Percentiles rank a stretch among this genome's conserved stretches.
These are phyloP conservation scores for Oryctes rhinoceros DNA, from an alignment of 1,140 invertebrate species.

Conservation along the genomic window DNA sequence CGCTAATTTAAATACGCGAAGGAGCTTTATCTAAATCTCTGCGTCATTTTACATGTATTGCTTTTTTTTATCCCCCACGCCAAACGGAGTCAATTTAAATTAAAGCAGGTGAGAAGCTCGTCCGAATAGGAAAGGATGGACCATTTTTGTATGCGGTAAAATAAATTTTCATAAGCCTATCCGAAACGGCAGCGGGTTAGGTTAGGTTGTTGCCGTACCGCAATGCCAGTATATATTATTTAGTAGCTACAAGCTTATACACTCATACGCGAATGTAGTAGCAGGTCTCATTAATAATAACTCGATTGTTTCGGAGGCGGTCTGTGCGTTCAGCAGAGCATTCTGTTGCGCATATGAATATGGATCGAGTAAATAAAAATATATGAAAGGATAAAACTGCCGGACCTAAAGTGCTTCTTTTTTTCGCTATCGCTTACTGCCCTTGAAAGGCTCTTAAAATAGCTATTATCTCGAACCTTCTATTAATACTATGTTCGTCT, in stretches of 20 bases:
- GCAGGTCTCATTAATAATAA: conserved; percentile 22
- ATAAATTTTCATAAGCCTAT: conserved; percentile 19
- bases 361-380: conserved; percentile 4
- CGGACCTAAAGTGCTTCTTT: not conserved
- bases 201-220: conserved; percentile 8
- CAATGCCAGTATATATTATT: conserved; percentile 16
- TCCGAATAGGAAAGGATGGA: not conserved
- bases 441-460: too few species aligned
- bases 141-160: not conserved
- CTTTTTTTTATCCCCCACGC: too few species aligned
- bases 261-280: not conserved
- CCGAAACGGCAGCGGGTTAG: not conserved
- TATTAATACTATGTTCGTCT: too few species aligned
- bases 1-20: too few species aligned
- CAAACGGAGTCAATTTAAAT: not conserved
- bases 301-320: not conserved
- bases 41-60: too few species aligned
- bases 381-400: not conserved
- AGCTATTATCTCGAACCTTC: too few species aligned
- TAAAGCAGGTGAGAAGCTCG: not conserved
- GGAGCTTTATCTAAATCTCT: too few species aligned
- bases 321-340: not conserved
- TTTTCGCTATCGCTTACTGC: not conserved
- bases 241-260: conserved; percentile 1
- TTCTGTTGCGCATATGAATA: not conserved